Evolutionary conservation across 2,888 invertebrate genomes (phyloP).

Genomic region (Keiferia lycopersicella): DNA sequence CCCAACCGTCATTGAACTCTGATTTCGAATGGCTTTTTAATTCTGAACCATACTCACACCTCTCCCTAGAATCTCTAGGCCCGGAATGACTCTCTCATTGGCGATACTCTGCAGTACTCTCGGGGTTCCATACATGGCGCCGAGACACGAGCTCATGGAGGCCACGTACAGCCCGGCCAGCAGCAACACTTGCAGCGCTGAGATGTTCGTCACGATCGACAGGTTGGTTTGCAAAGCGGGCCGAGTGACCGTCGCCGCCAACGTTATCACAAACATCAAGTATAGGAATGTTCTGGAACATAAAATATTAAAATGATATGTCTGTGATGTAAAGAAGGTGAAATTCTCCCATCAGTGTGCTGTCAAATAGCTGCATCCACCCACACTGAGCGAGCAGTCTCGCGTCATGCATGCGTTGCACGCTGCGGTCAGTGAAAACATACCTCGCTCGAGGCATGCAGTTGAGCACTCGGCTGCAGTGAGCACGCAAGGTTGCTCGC

Average conservation of each 20-base stretch:
- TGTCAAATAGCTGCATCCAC: no score
- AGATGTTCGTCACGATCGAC: slow-evolving; percentile 96
- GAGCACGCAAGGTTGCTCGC: no score
- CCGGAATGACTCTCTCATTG: slow-evolving; percentile 96
- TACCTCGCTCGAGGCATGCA: no score
- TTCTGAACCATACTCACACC: slow-evolving; percentile 84
- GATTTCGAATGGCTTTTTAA: neutral
- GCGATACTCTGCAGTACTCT: slow-evolving; percentile 97
- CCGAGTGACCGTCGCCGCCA: slow-evolving; percentile 93
- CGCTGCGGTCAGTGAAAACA: no score
- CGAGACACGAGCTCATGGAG: slow-evolving; percentile 97
- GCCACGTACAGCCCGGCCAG: slow-evolving; percentile 97
- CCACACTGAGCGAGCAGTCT: no score
- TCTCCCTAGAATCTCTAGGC: slow-evolving; percentile 90
- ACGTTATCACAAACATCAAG: slow-evolving; percentile 92
- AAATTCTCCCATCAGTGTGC: no score
- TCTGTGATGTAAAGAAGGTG: neutral
- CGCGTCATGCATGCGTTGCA: no score
- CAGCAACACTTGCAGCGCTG: slow-evolving; percentile 89
- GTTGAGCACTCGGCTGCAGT: no score
- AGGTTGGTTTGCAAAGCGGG: slow-evolving; percentile 87
- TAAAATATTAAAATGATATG: neutral
- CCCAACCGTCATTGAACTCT: no score
- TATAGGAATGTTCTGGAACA: slow-evolving; percentile 90
- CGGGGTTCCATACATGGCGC: slow-evolving; percentile 98